Evolutionary conservation across 64 coral and sea anemone species (phyloP).

Genomic region (Astreopora myriophthalma): DNA sequence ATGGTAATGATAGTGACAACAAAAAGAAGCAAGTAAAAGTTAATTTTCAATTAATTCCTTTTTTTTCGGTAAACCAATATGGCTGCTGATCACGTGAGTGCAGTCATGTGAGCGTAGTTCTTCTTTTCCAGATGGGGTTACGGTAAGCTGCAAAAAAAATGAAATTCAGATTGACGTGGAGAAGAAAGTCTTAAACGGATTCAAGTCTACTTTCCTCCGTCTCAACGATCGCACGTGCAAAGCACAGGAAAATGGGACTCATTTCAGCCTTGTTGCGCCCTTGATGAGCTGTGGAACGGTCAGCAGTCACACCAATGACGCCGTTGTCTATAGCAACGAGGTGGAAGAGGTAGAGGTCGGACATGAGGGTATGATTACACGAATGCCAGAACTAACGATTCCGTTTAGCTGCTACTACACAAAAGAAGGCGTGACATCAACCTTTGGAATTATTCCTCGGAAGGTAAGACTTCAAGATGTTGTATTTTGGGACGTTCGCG

Average conservation of each 20-base stretch:
- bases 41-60: no score
- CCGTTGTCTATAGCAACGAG: constrained; percentile 81
- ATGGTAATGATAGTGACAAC: no score
- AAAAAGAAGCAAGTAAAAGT: no score
- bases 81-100: no score
- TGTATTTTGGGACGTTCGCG: no score
- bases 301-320: constrained; percentile 59
- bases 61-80: no score
- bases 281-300: constrained; percentile 81
- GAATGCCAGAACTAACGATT: constrained; percentile 72
- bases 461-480: no score
- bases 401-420: constrained; percentile 93
- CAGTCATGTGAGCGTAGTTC: no score
- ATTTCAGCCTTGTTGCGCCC: constrained; percentile 73
- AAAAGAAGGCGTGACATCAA: constrained; percentile 87
- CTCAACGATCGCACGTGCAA: constrained; percentile 58
- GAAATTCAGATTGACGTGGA: constrained; percentile 75
- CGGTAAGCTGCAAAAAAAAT: constrained; percentile 60
- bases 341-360: constrained; percentile 56
- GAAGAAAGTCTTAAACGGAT: constrained; percentile 29
- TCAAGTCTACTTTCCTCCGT: constrained; percentile 38
- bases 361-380: constrained; percentile 64
- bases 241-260: constrained; percentile 76
- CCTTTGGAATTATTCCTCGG: constrained; percentile 74
- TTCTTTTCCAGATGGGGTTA: constrained; percentile 33